These are phyloP conservation scores for Lepidocyrtoides sp. DNA, from an alignment of 2,888 invertebrate genomes.

Conservation along the genomic window DNA sequence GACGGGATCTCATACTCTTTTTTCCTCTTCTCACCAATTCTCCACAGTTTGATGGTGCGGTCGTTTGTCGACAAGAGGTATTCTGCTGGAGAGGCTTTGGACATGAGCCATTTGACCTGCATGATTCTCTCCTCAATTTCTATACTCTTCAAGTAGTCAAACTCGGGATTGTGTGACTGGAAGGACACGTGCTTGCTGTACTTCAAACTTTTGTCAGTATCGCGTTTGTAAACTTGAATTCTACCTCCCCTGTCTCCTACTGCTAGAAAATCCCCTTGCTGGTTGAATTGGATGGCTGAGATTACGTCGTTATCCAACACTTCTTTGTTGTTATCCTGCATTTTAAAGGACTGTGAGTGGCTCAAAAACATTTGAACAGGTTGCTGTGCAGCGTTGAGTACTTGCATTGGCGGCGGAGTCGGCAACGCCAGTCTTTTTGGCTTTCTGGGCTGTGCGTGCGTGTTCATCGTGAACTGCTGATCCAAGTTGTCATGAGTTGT, in stretches of 20 bases:
- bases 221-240: constrained; percentile 45
- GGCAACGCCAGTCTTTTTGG: too few relatives aligned
- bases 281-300: constrained; percentile 46
- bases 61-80: constrained; percentile 38
- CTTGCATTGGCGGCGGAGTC: too few relatives aligned
- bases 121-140: constrained; percentile 69
- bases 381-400: background rate
- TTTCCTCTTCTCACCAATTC: constrained; percentile 33
- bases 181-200: background rate
- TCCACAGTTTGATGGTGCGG: constrained; percentile 68
- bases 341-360: background rate
- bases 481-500: too few relatives aligned
- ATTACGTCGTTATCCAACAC: constrained; percentile 24
- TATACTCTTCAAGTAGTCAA: constrained; percentile 67
- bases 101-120: constrained; percentile 17
- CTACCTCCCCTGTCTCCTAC: constrained; percentile 54
- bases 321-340: background rate
- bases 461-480: too few relatives aligned
- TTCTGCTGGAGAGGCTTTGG: background rate
- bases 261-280: constrained; percentile 32
- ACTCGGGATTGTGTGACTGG: constrained; percentile 52
- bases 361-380: background rate
- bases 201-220: background rate
- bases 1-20: background rate
- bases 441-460: too few relatives aligned